phyloP scores from a whole-genome alignment of 1,140 invertebrate genomes.

The Phocides pigmalion region DNA sequence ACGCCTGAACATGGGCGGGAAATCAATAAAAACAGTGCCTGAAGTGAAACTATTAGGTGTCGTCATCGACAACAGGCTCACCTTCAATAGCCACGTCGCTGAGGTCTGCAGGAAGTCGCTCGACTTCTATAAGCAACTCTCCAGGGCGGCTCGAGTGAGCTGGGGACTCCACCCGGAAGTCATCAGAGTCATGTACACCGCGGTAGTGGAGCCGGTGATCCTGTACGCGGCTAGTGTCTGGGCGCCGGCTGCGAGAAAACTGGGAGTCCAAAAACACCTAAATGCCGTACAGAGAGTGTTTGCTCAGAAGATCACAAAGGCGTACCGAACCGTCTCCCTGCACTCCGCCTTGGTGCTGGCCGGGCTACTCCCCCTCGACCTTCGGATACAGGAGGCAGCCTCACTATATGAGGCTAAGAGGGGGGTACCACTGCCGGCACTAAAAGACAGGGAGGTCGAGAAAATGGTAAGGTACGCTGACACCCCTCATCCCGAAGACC shows the following conservation, averaged over 20 bases:
- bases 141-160: neutral
- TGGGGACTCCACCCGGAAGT: conserved; percentile 3
- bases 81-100: too few relatives aligned
- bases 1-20: conserved; percentile 10
- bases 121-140: neutral
- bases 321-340: neutral
- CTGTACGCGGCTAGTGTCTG: neutral
- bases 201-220: neutral
- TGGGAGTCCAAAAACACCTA: neutral
- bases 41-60: neutral
- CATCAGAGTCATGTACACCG: neutral
- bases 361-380: conserved; percentile 6
- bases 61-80: too few relatives aligned
- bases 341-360: neutral
- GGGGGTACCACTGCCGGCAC: neutral
- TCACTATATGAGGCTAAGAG: neutral
- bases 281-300: neutral
- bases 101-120: neutral
- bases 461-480: neutral
- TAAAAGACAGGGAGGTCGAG: neutral
- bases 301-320: neutral
- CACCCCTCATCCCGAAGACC: neutral
- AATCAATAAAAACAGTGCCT: neutral
- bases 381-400: neutral
- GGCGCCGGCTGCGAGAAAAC: conserved; percentile 1